Conservation (phyloP, 2,888 invertebrate genomes). For the Caenorhabditis panamensis region DNA sequence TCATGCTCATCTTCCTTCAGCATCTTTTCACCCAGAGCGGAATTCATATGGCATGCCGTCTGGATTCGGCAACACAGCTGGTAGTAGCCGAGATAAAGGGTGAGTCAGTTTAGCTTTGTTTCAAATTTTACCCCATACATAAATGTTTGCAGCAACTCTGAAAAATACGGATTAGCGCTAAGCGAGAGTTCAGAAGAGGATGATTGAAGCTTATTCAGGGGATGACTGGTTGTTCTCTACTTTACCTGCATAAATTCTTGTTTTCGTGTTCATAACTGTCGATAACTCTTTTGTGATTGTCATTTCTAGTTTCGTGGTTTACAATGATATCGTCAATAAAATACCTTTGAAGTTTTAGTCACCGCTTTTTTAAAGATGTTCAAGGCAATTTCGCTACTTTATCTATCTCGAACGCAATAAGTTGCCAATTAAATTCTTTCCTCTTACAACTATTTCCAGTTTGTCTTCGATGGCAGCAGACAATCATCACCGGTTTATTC, state of each 20-base stretch:
- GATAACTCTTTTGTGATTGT: too few species aligned
- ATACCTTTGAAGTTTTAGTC: too few species aligned
- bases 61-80: background rate
- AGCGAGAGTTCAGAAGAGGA: constrained; percentile 72
- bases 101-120: too few species aligned
- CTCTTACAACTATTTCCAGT: background rate
- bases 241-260: too few species aligned
- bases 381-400: background rate
- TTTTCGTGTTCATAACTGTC: too few species aligned
- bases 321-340: too few species aligned
- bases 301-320: too few species aligned
- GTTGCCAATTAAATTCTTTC: too few species aligned
- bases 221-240: too few species aligned
- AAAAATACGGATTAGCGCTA: constrained; percentile 63
- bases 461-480: constrained; percentile 5
- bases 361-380: background rate
- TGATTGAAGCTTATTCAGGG: constrained; percentile 27
- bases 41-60: background rate
- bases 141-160: constrained; percentile 25
- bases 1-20: background rate
- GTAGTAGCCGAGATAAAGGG: background rate
- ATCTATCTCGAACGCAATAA: too few species aligned
- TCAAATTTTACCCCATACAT: too few species aligned
- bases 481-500: background rate
- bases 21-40: background rate